phyloP scores from a whole-genome alignment of 2,888 invertebrate species.

The Acleris cristana region DNA sequence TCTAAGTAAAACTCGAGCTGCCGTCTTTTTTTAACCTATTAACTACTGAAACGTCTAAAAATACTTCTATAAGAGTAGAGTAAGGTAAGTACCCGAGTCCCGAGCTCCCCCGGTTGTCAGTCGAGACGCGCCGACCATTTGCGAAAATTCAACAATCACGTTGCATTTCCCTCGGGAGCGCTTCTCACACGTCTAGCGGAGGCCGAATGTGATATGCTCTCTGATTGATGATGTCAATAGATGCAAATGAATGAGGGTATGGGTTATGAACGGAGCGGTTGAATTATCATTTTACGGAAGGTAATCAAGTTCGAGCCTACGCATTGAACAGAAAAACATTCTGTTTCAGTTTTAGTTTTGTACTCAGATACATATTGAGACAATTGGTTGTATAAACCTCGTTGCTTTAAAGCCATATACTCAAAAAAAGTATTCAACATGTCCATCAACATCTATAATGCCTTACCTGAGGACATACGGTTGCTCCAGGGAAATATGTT shows the following conservation, averaged over 20 bases:
- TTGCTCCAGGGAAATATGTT: too few relatives aligned
- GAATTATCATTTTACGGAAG: background rate
- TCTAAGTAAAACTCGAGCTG: too few relatives aligned
- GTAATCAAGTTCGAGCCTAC: too few relatives aligned
- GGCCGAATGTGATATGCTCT: constrained; percentile 43
- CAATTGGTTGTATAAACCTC: too few relatives aligned
- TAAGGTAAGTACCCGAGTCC: constrained; percentile 38
- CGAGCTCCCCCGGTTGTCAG: constrained; percentile 50
- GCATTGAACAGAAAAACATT: too few relatives aligned
- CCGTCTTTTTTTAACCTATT: too few relatives aligned
- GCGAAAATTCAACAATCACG: constrained; percentile 59
- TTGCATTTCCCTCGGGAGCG: constrained; percentile 54
- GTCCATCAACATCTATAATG: too few relatives aligned
- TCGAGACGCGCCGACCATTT: constrained; percentile 49
- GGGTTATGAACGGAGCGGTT: background rate
- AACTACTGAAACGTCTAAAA: background rate
- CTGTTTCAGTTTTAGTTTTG: too few relatives aligned
- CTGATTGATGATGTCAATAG: constrained; percentile 42
- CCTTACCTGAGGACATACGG: too few relatives aligned
- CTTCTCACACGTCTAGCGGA: constrained; percentile 47
- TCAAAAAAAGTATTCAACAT: too few relatives aligned
- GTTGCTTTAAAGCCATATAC: too few relatives aligned
- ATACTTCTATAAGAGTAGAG: constrained; percentile 5
- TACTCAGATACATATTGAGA: too few relatives aligned
- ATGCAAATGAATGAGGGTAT: constrained; percentile 9